phyloP scores from a whole-genome alignment of 2,113 vertebrate genomes.

The Ptilonorhynchus violaceus region DNA sequence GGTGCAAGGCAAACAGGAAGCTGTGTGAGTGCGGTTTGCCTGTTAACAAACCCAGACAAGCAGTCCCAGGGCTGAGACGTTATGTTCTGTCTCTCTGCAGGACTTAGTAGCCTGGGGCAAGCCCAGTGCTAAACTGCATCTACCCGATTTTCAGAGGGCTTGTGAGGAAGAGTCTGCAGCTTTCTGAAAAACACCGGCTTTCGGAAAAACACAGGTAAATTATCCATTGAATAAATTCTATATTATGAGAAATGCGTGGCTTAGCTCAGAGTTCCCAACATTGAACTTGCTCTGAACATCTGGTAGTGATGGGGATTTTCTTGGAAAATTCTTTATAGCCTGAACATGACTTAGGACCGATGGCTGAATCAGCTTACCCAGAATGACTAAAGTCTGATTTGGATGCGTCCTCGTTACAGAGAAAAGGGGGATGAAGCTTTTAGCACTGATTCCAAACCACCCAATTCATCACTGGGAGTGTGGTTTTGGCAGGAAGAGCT shows the following conservation, averaged over 20 bases:
- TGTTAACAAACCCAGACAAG: neutral
- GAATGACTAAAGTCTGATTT: neutral
- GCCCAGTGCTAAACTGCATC: neutral
- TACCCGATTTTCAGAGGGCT: neutral
- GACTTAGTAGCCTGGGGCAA: neutral
- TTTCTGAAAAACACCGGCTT: neutral
- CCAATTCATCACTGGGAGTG: rapidly evolving
- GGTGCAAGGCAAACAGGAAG: neutral
- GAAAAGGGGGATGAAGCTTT: neutral
- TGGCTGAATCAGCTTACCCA: neutral
- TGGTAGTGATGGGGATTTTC: neutral
- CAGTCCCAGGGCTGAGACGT: neutral
- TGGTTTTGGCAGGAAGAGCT: rapidly evolving
- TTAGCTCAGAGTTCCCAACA: neutral
- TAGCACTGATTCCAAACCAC: neutral
- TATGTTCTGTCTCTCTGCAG: neutral
- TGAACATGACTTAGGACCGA: neutral
- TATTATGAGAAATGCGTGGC: neutral
- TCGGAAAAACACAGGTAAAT: neutral
- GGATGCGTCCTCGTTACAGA: neutral
- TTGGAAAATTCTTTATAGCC: neutral
- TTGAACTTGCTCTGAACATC: neutral
- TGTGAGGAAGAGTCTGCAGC: neutral
- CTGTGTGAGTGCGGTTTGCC: neutral
- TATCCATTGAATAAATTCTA: neutral